Percentiles rank a stretch among this genome's conserved stretches.
phyloP scores from a whole-genome alignment of 2,113 vertebrate genomes.

The Mola mola region DNA sequence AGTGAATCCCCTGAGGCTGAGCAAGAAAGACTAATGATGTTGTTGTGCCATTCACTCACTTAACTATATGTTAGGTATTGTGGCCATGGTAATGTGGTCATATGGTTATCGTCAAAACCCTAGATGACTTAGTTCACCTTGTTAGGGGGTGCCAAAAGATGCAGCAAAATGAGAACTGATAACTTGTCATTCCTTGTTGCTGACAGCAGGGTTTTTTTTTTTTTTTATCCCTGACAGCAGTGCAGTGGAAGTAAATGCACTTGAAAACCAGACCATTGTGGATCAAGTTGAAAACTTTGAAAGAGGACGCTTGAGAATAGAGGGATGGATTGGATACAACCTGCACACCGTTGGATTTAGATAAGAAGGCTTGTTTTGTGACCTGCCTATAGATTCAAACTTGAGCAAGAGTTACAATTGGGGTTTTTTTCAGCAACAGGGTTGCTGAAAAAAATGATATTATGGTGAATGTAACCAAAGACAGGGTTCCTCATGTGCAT shows the following conservation, averaged over 20 bases:
- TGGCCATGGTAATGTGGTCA: not conserved
- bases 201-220: constrained; percentile 1
- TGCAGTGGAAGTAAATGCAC: not conserved
- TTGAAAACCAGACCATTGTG: not conserved
- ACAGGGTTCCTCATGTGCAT: too few relatives aligned
- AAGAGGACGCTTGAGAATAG: too few relatives aligned
- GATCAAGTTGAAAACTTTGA: not conserved
- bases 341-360: not conserved
- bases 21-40: not conserved
- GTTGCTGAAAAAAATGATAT: too few relatives aligned
- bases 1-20: too few relatives aligned
- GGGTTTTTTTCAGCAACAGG: not conserved
- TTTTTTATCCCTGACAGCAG: not conserved
- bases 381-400: not conserved
- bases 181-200: not conserved
- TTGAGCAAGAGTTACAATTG: not conserved
- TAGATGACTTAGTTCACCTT: not conserved
- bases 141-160: not conserved
- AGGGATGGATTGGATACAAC: not conserved
- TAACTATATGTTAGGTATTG: too few relatives aligned
- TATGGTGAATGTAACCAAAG: too few relatives aligned
- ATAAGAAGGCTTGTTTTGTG: not conserved
- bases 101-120: not conserved
- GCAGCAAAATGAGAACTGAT: not conserved
- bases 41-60: too few relatives aligned